A percentile compares a stretch with the other conserved stretches of the same genome.
phyloP scores from a whole-genome alignment of 2,113 vertebrate species.

The Upupa epops region DNA sequence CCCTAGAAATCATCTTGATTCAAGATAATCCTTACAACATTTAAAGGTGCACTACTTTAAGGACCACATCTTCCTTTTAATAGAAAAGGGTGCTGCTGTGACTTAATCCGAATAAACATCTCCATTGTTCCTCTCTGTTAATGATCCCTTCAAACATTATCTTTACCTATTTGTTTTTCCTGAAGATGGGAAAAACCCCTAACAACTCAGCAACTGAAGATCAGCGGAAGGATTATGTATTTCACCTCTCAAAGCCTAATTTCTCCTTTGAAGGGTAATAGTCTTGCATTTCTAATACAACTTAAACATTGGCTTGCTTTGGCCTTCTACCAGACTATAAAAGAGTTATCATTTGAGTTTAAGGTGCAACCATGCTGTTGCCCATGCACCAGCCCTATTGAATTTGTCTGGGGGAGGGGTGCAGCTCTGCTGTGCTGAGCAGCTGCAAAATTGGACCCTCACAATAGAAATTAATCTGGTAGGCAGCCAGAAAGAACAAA shows the following conservation, averaged over 20 bases:
- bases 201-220: neutral
- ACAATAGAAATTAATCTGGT: conserved; percentile 46
- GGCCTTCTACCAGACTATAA: conserved; percentile 30
- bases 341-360: conserved; percentile 39
- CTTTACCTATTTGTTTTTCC: neutral
- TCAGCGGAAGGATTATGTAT: neutral
- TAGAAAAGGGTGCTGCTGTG: neutral
- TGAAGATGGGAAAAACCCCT: neutral
- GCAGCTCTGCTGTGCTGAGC: conserved; percentile 30
- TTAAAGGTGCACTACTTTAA: neutral
- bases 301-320: conserved; percentile 35
- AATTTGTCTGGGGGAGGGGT: conserved; percentile 24
- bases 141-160: neutral
- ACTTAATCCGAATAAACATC: conserved; percentile 2
- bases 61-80: neutral
- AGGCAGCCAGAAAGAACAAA: conserved; percentile 45
- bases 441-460: conserved; percentile 39
- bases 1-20: neutral
- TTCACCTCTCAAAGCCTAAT: conserved; percentile 4
- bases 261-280: conserved; percentile 37
- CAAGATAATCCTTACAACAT: neutral
- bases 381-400: neutral
- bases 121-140: neutral
- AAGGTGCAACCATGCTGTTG: neutral
- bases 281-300: conserved; percentile 22